Conservation (phyloP, 2,113 vertebrate species). For the Dicaeum eximium region DNA sequence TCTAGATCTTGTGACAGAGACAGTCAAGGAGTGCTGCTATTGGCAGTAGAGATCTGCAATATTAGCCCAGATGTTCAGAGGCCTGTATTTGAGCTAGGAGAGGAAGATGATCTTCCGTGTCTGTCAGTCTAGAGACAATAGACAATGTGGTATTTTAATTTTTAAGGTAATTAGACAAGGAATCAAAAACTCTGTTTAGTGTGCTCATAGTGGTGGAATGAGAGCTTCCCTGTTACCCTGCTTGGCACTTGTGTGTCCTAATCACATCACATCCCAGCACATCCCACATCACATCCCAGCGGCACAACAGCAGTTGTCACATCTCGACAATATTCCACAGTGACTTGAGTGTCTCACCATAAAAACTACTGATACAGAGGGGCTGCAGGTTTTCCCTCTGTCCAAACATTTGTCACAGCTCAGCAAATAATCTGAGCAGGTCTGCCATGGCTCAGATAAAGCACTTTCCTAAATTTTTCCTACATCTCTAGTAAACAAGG, state of each 20-base stretch:
- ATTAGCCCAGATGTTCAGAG: neutral
- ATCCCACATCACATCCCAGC: neutral
- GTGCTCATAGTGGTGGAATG: neutral
- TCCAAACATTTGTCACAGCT: neutral
- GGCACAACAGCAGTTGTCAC: neutral
- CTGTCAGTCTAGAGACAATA: neutral
- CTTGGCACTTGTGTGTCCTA: neutral
- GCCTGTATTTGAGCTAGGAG: neutral
- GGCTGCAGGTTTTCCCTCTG: neutral
- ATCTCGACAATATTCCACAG: neutral
- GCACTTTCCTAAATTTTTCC: neutral
- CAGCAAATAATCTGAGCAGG: neutral
- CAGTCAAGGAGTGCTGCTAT: neutral
- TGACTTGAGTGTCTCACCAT: fast-evolving
- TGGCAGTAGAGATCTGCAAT: neutral
- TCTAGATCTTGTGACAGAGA: neutral
- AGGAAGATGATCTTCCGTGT: neutral
- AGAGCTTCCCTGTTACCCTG: neutral
- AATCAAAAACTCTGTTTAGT: neutral
- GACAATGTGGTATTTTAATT: neutral
- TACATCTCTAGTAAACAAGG: neutral
- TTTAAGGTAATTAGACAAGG: neutral
- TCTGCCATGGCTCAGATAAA: neutral
- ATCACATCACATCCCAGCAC: neutral
- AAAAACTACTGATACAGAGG: neutral